Evolutionary conservation across 1,140 invertebrate species (phyloP), one percentile per base, ranked within the genome.

Genomic region (Teleogryllus occipitalis): DNA sequence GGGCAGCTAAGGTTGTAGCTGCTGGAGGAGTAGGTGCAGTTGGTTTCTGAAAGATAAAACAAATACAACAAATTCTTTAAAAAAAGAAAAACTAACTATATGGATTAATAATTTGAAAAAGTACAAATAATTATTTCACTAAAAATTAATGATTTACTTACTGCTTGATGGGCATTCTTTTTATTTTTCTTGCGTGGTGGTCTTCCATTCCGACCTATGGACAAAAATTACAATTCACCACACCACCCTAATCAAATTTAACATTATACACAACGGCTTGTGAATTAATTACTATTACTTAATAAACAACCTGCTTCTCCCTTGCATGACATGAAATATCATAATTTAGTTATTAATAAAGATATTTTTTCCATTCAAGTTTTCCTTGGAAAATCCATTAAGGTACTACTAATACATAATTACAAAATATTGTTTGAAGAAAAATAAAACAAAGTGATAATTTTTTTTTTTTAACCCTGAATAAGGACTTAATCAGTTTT

Each of bases 111-210:
- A 39, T 39, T 39, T 39, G 27, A 39, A 73, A 21, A 18, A 73
- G 21, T 1, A 73, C 72, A 18, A 73, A 73, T 73, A 18, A 21
- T 73, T 18, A 2, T 73, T 73, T 18, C 72, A 73, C 15, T 21
- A 5, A 73, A 1, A 73, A 73, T 73, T 18, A 73, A 73, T 18
- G 5, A 21, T n/a, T 4, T 78, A 73, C 78, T 65, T 78, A 78
- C 78, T n/a, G 75, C 21, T 14, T 77, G 76, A 21, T 75, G 73
- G 76, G 49, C 80, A 72, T 82, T 81, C 82, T 87, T 87, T 84
- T 87, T 87, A 46, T 78, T 84, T 83, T 87, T 87, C 84, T 87
- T 87, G 82, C 86, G 86, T 8, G 84, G 81, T 48, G 85, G 85
- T 78, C 84, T 80, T 76, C 82, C 84, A 75, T 80, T 78, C 74